These are phyloP conservation scores for Apodemus speciosus DNA, from an alignment of 2,113 vertebrate genomes.

Conservation along the genomic window DNA sequence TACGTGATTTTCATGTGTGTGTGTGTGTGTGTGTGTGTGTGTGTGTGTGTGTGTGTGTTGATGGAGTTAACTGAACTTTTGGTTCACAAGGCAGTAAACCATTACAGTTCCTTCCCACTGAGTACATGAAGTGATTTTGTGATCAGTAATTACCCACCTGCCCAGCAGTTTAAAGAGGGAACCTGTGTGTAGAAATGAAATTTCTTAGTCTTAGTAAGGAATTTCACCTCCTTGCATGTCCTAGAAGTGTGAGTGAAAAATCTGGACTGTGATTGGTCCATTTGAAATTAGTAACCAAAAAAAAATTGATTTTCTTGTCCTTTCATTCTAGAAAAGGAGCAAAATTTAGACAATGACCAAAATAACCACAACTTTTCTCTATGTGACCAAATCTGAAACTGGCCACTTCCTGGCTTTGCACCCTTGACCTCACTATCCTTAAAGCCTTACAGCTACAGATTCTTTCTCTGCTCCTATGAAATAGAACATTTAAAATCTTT, in stretches of 20 bases:
- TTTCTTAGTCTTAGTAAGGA: accelerated
- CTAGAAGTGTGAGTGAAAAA: not conserved
- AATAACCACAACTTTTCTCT: not conserved
- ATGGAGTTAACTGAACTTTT: not conserved
- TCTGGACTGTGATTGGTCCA: not conserved
- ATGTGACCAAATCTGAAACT: not conserved
- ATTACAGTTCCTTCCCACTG: not conserved
- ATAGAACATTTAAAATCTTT: not conserved
- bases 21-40: too few species aligned
- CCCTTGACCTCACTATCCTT: not conserved
- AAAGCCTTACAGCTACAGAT: not conserved
- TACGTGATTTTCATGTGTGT: too few species aligned
- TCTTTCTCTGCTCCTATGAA: not conserved
- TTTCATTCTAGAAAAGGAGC: accelerated
- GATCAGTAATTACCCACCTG: not conserved
- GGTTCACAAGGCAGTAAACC: not conserved
- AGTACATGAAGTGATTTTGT: too few species aligned
- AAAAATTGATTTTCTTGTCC: accelerated
- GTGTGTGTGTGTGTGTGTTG: too few species aligned
- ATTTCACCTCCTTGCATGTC: not conserved
- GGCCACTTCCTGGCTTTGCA: not conserved
- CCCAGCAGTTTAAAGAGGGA: accelerated
- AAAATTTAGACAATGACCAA: not conserved
- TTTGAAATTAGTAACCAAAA: not conserved
- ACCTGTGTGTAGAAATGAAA: not conserved